Conservation (phyloP, 2,888 invertebrate genomes). For the Eristalinus aeneus region DNA sequence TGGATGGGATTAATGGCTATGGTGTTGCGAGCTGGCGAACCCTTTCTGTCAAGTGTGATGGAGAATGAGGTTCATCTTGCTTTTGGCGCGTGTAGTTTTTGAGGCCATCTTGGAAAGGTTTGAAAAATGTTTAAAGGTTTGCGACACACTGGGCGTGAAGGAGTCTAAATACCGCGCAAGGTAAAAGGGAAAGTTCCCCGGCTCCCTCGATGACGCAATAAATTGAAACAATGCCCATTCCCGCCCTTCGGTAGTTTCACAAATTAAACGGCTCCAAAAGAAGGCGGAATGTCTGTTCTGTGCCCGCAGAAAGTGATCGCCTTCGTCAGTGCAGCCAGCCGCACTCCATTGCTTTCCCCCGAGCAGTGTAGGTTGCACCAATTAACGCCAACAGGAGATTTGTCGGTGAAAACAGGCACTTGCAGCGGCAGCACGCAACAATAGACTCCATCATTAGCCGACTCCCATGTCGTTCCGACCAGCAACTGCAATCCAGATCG, state of each 20-base stretch:
- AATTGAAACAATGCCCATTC: background rate
- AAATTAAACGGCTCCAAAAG: background rate
- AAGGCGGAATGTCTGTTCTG: background rate
- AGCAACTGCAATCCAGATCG: constrained; percentile 14
- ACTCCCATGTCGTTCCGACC: background rate
- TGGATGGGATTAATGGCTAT: constrained; percentile 36
- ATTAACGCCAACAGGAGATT: background rate
- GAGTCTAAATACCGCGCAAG: too few species aligned
- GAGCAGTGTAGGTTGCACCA: background rate
- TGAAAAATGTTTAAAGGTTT: too few species aligned
- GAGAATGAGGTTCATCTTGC: background rate
- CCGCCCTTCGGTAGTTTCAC: background rate
- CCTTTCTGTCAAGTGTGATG: constrained; percentile 19
- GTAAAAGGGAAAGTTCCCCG: too few species aligned
- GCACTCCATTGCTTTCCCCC: background rate
- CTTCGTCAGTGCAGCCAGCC: background rate
- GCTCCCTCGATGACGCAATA: background rate
- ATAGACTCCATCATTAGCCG: constrained; percentile 12
- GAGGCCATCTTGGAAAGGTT: background rate
- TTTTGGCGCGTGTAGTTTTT: background rate
- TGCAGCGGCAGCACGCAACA: constrained; percentile 13
- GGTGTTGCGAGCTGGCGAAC: background rate
- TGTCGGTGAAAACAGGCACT: background rate
- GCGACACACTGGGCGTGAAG: too few species aligned
- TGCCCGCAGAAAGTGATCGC: background rate